Conservation (phyloP, 2,797 vertebrate species). For the Takifugu rubripes region DNA sequence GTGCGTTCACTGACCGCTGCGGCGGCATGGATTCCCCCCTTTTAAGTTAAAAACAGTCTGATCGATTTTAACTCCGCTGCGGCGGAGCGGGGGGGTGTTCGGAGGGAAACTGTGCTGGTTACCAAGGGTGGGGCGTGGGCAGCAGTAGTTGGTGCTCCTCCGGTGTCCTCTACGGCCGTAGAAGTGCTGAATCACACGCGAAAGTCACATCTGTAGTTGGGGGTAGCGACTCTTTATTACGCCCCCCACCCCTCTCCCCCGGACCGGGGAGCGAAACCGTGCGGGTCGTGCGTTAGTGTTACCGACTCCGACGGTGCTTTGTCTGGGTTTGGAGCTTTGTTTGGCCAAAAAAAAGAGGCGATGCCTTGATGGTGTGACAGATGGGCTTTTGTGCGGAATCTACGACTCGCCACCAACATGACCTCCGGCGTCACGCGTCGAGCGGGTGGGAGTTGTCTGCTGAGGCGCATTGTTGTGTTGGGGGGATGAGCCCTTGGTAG, state of each 20-base stretch:
- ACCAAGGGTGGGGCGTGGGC: slow-evolving; percentile 53
- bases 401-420: slow-evolving; percentile 56
- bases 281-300: neutral
- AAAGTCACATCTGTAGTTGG: neutral
- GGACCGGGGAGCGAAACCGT: neutral
- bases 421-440: slow-evolving; percentile 68
- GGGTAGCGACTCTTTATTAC: slow-evolving; percentile 1
- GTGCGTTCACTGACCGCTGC: slow-evolving; percentile 13
- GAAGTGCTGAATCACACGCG: slow-evolving; percentile 17
- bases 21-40: neutral
- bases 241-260: neutral
- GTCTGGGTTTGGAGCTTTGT: slow-evolving; percentile 35
- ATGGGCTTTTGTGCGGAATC: slow-evolving; percentile 69
- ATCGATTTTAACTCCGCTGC: neutral
- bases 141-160: slow-evolving; percentile 2
- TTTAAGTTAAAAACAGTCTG: neutral
- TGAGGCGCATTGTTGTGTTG: slow-evolving; percentile 75
- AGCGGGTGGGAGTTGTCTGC: slow-evolving; percentile 74
- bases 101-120: slow-evolving; percentile 35
- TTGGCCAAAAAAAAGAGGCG: slow-evolving; percentile 11
- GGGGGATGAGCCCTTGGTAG: slow-evolving; percentile 64
- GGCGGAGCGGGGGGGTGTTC: slow-evolving; percentile 47
- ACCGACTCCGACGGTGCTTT: slow-evolving; percentile 22
- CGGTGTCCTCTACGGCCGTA: slow-evolving; percentile 8
- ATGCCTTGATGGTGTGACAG: slow-evolving; percentile 60